Conservation (phyloP, 2,113 vertebrate genomes). For the Mola mola region DNA sequence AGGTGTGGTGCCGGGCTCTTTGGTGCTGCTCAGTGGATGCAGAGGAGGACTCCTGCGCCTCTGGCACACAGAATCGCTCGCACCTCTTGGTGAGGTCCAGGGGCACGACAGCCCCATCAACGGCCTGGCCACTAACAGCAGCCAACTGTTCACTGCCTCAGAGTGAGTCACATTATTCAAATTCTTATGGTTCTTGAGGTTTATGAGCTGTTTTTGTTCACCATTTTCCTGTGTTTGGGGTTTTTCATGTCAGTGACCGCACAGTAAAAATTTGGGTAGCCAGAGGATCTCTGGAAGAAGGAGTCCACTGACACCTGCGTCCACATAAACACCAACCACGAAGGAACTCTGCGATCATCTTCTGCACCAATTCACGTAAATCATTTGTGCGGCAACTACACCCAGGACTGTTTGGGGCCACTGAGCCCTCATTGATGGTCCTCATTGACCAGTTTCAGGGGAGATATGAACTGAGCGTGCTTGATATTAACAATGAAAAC, state of each 20-base stretch:
- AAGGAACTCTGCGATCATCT: background rate
- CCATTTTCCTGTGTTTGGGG: background rate
- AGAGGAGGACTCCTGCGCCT: slow-evolving; percentile 91
- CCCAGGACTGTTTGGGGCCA: slow-evolving; percentile 1
- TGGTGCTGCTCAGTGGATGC: slow-evolving; percentile 89
- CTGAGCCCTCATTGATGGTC: background rate
- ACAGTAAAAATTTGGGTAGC: slow-evolving; percentile 97
- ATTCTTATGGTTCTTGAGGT: background rate
- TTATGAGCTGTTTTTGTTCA: background rate
- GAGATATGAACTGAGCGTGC: background rate
- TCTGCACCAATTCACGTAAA: background rate
- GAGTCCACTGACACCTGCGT: slow-evolving; percentile 70
- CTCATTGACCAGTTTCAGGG: slow-evolving; percentile 14
- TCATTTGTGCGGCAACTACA: background rate
- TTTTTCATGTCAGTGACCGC: slow-evolving; percentile 84
- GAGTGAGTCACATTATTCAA: slow-evolving; percentile 85
- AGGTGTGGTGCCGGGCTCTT: slow-evolving; percentile 84
- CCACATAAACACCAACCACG: slow-evolving; percentile 21
- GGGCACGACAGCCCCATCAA: slow-evolving; percentile 95
- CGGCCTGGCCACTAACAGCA: slow-evolving; percentile 90
- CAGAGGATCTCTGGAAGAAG: slow-evolving; percentile 85
- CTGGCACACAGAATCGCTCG: slow-evolving; percentile 88
- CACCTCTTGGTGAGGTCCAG: slow-evolving; percentile 86
- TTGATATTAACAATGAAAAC: too few species aligned
- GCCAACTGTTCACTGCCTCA: slow-evolving; percentile 92